phyloP scores from a whole-genome alignment of 2,797 vertebrate genomes.

The Enteromius fasciolatus region DNA sequence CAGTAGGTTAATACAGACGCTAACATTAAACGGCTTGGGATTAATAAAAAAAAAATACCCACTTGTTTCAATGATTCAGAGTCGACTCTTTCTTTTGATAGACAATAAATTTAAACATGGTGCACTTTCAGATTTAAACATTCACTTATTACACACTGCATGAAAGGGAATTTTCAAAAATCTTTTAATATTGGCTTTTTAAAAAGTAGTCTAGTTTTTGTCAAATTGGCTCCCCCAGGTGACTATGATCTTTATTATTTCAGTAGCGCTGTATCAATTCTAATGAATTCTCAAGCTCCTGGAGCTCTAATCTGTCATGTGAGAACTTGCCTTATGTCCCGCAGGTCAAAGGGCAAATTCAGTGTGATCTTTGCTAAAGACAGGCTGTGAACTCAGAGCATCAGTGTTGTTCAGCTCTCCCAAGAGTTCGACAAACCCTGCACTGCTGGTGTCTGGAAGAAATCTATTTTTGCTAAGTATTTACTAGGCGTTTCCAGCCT shows the following conservation, averaged over 20 bases:
- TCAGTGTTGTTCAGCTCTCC: neutral
- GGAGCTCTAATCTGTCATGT: neutral
- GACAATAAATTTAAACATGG: no score
- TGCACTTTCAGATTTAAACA: no score
- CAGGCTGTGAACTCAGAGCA: neutral
- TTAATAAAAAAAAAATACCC: no score
- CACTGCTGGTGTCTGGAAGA: neutral
- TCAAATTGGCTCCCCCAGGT: neutral
- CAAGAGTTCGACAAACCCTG: neutral
- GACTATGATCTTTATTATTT: slow-evolving; percentile 1
- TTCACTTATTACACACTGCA: no score
- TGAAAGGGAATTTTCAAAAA: no score
- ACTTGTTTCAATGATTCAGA: no score
- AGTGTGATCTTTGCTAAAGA: slow-evolving; percentile 16
- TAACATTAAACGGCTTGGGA: no score
- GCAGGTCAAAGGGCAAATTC: neutral
- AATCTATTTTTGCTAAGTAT: slow-evolving; percentile 18
- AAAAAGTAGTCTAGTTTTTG: neutral
- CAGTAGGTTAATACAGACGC: neutral
- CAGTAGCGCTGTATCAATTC: neutral
- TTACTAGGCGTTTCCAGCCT: neutral
- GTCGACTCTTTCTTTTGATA: no score
- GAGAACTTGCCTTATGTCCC: neutral
- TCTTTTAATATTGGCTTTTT: neutral
- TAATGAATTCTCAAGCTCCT: slow-evolving; percentile 18